Evolutionary conservation across 2,888 invertebrate species (phyloP), one percentile per base, ranked within the genome.

Genomic region (Lasioglossum malachurum): DNA sequence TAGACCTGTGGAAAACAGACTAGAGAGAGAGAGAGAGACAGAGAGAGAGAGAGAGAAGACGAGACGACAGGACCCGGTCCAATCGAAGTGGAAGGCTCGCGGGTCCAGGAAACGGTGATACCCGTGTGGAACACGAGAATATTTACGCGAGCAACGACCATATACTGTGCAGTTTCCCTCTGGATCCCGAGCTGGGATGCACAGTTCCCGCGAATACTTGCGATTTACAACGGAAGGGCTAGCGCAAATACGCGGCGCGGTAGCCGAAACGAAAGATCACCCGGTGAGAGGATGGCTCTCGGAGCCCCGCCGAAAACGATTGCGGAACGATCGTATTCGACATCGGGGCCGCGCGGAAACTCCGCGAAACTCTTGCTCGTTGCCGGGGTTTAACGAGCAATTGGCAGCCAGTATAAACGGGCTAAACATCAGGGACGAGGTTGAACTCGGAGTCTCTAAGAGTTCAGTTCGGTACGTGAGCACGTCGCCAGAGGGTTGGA

Each of bases 401-500:
- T 92, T 92, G 92, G 92, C 84, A 89, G 90, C 86, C 88, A 88
- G 92, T 91, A 87, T 89, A 80, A 90, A 89, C 90, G 91, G 88
- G 87, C 89, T 91, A 91, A 88, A 90, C 90, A 89, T 82, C 91
- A 89, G 87, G 88, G 89, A 91, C 87, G 91, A 83, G 91, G 83
- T 88, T 83, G 75, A 91, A 89, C 88, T 90, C 88, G 89, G 90
- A 91, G 92, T 93, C 94, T 94, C 94, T 94, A 94, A 95, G 95
- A 95, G 95, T 95, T 95, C 93, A 89, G 93, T 93, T 93, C 91
- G 93, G 92, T 94, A 92, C 93, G 93, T 92, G 94, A 94, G 93
- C 93, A 94, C 94, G 94, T 94, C 92, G 94, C 92, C 91, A 83
- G 91, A 92, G 89, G 89, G 91, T 87, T 86, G 90, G 89, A 91